Conservation (phyloP, 2,888 invertebrate genomes). For the Petrophora chlorosata region DNA sequence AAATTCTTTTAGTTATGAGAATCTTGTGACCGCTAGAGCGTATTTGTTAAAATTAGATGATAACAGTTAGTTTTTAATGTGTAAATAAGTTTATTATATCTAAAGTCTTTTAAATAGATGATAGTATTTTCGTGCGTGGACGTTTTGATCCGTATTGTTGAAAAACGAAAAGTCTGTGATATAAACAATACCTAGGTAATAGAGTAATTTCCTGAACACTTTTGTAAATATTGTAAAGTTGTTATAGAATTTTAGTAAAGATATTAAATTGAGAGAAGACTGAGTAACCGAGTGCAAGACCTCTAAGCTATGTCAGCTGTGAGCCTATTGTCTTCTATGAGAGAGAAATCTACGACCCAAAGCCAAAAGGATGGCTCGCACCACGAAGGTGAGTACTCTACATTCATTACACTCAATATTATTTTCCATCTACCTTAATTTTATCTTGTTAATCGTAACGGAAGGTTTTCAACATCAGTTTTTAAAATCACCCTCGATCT, state of each 20-base stretch:
- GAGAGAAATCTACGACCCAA: conserved; percentile 77
- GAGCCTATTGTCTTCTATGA: conserved; percentile 78
- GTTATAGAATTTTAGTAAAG: conserved; percentile 79
- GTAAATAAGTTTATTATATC: conserved; percentile 82
- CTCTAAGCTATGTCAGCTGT: conserved; percentile 82
- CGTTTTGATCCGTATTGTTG: conserved; percentile 84
- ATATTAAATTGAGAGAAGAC: conserved; percentile 81
- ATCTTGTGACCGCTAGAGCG: conserved; percentile 81
- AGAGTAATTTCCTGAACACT: conserved; percentile 79
- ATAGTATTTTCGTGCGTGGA: conserved; percentile 83
- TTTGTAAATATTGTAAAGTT: conserved; percentile 82
- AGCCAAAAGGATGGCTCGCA: conserved; percentile 72
- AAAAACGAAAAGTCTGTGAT: conserved; percentile 86
- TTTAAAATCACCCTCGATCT: conserved; percentile 6
- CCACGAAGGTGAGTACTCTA: conserved; percentile 65
- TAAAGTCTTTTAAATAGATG: conserved; percentile 80
- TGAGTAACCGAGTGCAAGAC: conserved; percentile 74
- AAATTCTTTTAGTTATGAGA: conserved; percentile 84
- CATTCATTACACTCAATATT: neutral
- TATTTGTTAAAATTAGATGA: conserved; percentile 82
- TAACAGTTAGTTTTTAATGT: conserved; percentile 82
- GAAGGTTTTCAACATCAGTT: neutral
- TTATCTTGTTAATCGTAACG: neutral
- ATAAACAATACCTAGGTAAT: conserved; percentile 83
- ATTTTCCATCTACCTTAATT: neutral